Conservation (phyloP, 2,113 vertebrate species). For the Meles meles region DNA sequence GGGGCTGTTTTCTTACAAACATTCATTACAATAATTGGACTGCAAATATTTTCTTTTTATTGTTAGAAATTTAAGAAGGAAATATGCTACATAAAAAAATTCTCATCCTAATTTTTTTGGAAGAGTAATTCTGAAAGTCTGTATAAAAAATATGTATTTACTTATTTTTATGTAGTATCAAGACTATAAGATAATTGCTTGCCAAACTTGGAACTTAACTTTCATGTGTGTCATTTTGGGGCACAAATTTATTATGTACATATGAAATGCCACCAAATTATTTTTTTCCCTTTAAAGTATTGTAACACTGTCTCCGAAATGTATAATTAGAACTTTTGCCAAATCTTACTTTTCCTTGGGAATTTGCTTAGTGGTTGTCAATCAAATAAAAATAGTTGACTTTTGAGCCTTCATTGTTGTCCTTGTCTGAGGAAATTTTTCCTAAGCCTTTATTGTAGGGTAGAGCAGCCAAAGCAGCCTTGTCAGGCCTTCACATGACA, state of each 20-base stretch:
- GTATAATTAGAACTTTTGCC: background rate
- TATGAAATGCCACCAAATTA: background rate
- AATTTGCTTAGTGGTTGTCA: constrained; percentile 32
- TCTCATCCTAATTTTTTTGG: background rate
- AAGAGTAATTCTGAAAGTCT: background rate
- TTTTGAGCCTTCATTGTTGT: background rate
- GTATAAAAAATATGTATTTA: background rate
- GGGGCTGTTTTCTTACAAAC: background rate
- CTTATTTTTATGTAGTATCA: background rate
- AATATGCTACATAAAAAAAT: background rate
- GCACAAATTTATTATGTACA: background rate
- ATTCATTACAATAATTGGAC: background rate
- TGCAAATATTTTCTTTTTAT: background rate
- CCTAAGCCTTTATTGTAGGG: background rate
- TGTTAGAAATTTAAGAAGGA: background rate
- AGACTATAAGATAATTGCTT: constrained; percentile 22
- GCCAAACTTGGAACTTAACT: background rate
- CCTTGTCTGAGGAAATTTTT: constrained; percentile 13
- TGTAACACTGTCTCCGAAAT: background rate
- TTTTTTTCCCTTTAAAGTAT: constrained; percentile 14
- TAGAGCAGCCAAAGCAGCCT: background rate
- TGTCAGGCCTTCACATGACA: background rate
- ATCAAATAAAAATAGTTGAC: constrained; percentile 38
- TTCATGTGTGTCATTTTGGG: background rate
- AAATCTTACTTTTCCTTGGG: constrained; percentile 34